phyloP scores from a whole-genome alignment of 2,888 invertebrate species.

The Macrophya annulata region DNA sequence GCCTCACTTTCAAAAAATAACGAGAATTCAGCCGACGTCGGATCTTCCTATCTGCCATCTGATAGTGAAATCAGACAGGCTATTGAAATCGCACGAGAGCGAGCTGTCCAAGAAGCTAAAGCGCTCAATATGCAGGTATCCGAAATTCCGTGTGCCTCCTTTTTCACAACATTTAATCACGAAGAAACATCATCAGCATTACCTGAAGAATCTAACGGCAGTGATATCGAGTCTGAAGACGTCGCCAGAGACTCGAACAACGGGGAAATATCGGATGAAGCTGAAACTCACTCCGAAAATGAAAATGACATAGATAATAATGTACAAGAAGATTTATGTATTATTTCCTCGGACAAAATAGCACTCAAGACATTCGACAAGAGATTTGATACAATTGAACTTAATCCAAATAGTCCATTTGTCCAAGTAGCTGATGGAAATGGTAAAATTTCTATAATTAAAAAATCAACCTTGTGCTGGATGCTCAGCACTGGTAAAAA shows the following conservation, averaged over 20 bases:
- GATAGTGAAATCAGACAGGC: constrained; percentile 7
- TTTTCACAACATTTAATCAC: not conserved
- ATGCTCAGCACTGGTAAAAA: constrained; percentile 1
- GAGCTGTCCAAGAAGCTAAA: not conserved
- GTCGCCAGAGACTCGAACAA: not conserved
- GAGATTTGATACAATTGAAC: not conserved
- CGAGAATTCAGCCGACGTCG: not conserved
- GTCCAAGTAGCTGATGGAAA: constrained; percentile 7
- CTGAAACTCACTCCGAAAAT: not conserved
- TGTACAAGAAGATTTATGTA: constrained; percentile 9
- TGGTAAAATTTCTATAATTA: constrained; percentile 10
- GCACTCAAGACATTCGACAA: constrained; percentile 8
- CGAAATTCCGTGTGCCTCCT: not conserved
- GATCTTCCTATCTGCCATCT: not conserved
- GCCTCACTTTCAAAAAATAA: not conserved
- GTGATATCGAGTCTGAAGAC: not conserved
- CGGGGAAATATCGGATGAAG: not conserved
- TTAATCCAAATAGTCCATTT: not conserved
- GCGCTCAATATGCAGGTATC: constrained; percentile 6
- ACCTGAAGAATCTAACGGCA: not conserved
- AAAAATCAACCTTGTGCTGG: constrained; percentile 31
- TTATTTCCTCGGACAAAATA: constrained; percentile 10
- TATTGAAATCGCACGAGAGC: not conserved
- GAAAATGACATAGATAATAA: constrained; percentile 13
- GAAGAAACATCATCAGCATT: not conserved